Evolutionary conservation across 2,888 invertebrate species (phyloP).

Genomic region (Orthosia incerta): DNA sequence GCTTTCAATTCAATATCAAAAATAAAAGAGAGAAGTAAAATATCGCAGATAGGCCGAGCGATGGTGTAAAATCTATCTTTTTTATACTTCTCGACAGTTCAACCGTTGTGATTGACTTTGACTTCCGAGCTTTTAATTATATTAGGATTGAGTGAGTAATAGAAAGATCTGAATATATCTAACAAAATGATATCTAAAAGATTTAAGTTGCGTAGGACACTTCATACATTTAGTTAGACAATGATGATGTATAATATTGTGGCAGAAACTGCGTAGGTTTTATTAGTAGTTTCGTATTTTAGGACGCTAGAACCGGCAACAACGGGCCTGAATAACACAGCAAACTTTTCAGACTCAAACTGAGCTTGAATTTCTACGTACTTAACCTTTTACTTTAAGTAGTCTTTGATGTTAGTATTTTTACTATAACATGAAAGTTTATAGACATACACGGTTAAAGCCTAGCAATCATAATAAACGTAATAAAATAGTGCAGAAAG

Average conservation of each 20-base stretch:
- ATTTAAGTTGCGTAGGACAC: neutral
- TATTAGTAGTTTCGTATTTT: neutral
- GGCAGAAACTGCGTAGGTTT: neutral
- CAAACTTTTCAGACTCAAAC: neutral
- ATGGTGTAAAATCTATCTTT: neutral
- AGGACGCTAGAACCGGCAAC: neutral
- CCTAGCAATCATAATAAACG: conserved; percentile 26
- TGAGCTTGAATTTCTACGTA: conserved; percentile 11
- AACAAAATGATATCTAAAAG: neutral
- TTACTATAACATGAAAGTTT: conserved; percentile 15
- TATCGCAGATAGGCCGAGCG: neutral
- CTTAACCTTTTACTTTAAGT: conserved; percentile 5
- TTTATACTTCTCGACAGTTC: neutral
- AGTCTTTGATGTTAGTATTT: conserved; percentile 7
- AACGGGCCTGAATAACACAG: neutral
- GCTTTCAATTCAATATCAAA: conserved; percentile 23
- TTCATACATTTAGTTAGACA: neutral
- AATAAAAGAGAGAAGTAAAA: conserved; percentile 6
- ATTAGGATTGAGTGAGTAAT: neutral
- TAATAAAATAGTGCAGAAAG: neutral
- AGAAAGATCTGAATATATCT: conserved; percentile 1
- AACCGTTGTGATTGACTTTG: conserved; percentile 8
- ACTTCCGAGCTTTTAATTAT: neutral
- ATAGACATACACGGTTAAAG: neutral
- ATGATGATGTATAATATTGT: neutral